phyloP scores from a whole-genome alignment of 2,797 vertebrate genomes.

The Rhinatrema bivittatum region DNA sequence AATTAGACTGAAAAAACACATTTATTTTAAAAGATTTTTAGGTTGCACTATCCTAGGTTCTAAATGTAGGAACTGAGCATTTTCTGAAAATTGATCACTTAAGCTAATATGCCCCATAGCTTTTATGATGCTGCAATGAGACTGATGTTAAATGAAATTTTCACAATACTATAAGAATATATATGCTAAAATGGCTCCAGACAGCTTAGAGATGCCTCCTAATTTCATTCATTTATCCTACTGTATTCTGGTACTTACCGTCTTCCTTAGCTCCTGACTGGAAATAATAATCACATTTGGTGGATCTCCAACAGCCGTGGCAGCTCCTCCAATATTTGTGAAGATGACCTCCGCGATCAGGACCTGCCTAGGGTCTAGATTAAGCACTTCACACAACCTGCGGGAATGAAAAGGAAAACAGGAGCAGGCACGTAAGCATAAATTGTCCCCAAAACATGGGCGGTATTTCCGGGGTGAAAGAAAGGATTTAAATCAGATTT shows the following conservation, averaged over 20 bases:
- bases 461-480: too few relatives aligned
- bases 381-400: slow-evolving; percentile 96
- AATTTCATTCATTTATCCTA: not conserved
- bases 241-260: slow-evolving; percentile 56
- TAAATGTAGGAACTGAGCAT: too few relatives aligned
- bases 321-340: slow-evolving; percentile 96
- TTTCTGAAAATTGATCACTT: too few relatives aligned
- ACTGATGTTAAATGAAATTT: not conserved
- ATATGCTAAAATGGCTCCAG: too few relatives aligned
- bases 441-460: slow-evolving; percentile 5
- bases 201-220: too few relatives aligned
- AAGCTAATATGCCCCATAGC: too few relatives aligned
- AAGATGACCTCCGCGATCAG: slow-evolving; percentile 97
- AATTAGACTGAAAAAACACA: too few relatives aligned
- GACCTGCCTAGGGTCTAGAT: slow-evolving; percentile 93
- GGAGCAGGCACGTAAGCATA: slow-evolving; percentile 17
- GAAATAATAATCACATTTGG: slow-evolving; percentile 97
- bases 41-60: too few relatives aligned
- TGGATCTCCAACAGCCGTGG: slow-evolving; percentile 94
- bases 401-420: slow-evolving; percentile 28
- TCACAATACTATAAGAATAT: too few relatives aligned
- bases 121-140: not conserved
- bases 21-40: too few relatives aligned
- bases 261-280: slow-evolving; percentile 79
- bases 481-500: too few relatives aligned